Evolutionary conservation across 64 coral and sea anemone species (phyloP).

Genomic region (Porites lutea): DNA sequence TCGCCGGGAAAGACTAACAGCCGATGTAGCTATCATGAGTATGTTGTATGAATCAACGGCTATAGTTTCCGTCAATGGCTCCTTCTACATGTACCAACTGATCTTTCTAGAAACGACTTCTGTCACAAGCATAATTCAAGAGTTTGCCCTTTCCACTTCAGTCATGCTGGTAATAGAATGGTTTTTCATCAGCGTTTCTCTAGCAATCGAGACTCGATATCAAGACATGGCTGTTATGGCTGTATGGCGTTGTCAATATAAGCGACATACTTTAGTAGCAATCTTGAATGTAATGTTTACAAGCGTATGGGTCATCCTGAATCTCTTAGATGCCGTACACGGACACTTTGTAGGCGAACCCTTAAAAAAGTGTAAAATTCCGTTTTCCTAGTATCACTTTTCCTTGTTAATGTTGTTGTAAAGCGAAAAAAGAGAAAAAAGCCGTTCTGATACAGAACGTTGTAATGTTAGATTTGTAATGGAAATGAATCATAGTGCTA

Average conservation of each 20-base stretch:
- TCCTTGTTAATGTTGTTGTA: no score
- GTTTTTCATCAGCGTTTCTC: constrained; percentile 3
- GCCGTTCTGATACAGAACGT: no score
- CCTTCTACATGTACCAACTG: no score
- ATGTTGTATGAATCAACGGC: no score
- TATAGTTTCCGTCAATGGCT: no score
- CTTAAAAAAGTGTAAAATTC: not conserved
- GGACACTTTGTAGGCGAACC: not conserved
- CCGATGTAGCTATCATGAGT: no score
- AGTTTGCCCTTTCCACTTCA: not conserved
- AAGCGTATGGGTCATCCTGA: not conserved
- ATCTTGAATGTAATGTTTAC: not conserved
- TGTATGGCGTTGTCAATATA: not conserved
- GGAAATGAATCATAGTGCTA: no score
- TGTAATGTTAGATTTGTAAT: no score
- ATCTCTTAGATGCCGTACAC: not conserved
- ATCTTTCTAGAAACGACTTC: not conserved
- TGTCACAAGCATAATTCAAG: not conserved
- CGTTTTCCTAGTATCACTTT: not conserved
- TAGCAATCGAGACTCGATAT: constrained; percentile 7
- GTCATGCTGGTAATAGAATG: not conserved
- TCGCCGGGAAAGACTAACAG: no score
- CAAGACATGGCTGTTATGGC: constrained; percentile 1
- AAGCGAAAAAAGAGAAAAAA: no score
- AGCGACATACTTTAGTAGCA: not conserved